Evolutionary conservation across 2,113 vertebrate species (phyloP).

Genomic region (Caretta caretta): DNA sequence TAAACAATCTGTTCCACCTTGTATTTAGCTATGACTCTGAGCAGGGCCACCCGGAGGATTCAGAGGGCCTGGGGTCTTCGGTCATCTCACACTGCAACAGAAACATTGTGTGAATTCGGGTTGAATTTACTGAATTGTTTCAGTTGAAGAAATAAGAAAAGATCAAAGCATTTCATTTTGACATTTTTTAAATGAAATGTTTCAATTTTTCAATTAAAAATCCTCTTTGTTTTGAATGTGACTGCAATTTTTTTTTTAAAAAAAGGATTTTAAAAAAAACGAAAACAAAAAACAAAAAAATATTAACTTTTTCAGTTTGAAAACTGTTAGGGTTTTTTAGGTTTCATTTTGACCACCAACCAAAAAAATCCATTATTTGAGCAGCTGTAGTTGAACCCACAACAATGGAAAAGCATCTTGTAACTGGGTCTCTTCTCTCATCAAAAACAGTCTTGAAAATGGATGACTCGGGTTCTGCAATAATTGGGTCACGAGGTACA

Average conservation of each 20-base stretch:
- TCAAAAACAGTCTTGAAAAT: background rate
- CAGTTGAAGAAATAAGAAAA: background rate
- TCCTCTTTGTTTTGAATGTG: background rate
- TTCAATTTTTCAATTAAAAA: too few relatives aligned
- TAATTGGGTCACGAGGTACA: background rate
- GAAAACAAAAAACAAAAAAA: background rate
- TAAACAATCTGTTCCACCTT: background rate
- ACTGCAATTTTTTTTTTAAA: background rate
- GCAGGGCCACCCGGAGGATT: too few relatives aligned
- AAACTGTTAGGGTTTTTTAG: background rate
- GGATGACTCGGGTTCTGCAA: background rate
- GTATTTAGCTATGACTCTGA: background rate
- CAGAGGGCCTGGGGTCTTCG: too few relatives aligned
- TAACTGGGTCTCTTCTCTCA: background rate
- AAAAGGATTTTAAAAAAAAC: background rate
- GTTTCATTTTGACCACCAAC: background rate
- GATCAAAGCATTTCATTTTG: too few relatives aligned
- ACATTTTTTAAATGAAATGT: too few relatives aligned
- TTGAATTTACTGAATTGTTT: background rate
- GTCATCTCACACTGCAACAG: background rate
- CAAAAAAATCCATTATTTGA: background rate
- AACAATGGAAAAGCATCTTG: background rate
- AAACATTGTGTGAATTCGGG: background rate
- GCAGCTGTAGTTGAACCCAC: background rate
- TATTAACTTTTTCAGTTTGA: background rate